Evolutionary conservation across 2,797 vertebrate species (phyloP).

Genomic region (Pangasius macronema): DNA sequence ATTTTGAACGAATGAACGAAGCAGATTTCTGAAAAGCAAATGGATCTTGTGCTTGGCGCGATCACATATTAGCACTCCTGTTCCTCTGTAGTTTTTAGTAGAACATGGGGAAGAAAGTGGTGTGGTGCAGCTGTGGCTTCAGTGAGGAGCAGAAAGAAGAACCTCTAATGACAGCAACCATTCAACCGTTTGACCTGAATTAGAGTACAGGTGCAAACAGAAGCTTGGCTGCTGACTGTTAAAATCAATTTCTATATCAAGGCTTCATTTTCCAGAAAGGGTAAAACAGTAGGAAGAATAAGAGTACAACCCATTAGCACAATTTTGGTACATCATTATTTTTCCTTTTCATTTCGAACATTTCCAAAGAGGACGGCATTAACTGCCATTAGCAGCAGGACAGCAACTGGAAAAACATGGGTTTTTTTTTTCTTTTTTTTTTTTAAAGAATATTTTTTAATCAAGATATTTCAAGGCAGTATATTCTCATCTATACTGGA

Average conservation of each 20-base stretch:
- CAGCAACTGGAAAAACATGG: not conserved
- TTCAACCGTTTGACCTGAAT: not conserved
- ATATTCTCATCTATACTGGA: not conserved
- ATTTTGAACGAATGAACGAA: too few relatives aligned
- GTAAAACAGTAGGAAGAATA: too few relatives aligned
- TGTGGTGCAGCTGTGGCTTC: not conserved
- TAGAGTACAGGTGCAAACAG: not conserved
- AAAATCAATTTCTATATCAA: not conserved
- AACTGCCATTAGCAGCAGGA: slow-evolving; percentile 6
- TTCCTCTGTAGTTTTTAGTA: not conserved
- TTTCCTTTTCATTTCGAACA: not conserved
- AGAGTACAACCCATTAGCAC: slow-evolving; percentile 6
- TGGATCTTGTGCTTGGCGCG: not conserved
- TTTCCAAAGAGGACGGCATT: not conserved
- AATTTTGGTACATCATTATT: slow-evolving; percentile 1
- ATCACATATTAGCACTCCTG: not conserved
- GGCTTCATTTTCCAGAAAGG: not conserved
- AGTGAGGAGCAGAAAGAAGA: not conserved
- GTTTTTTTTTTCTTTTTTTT: too few relatives aligned
- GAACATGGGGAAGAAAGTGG: not conserved
- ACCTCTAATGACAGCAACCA: not conserved
- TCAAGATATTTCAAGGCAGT: not conserved
- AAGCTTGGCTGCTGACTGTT: not conserved
- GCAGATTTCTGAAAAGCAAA: not conserved
- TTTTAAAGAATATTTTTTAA: too few relatives aligned